Base-by-base conservation (phyloP, 2,888 invertebrate species). In the Amiota minor region DNA sequence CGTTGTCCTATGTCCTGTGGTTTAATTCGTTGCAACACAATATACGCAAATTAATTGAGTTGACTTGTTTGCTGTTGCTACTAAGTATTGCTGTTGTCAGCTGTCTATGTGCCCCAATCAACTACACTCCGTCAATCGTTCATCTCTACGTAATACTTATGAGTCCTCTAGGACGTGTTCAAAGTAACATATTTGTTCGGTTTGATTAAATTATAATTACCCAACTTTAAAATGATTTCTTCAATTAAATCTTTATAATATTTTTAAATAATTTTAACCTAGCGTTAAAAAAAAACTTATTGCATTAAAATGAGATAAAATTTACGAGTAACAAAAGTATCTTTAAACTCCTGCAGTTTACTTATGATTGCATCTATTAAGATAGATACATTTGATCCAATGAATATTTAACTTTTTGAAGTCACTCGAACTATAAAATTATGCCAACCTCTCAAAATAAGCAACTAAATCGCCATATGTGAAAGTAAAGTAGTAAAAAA, bases 161-260 rank as follows among this genome's bases (percentile, higher is more conserved):
- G 59, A 12, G 8, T 71, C 49, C 35, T 53, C 46, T 14, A 23
- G 71, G 69, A 53, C 45, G 73, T 23, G 50, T 68, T 12, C 23
- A 68, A 53, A 68, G 23, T 68, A 53, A 2, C 67, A 68, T 16
- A 53, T 35, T 35, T 35, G 35, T 8, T 35, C 6, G 35, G 35
- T 35, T 35, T 35, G 6, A 35, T 71, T 71, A 75, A 76, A 74
- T 76, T 80, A 75, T 79, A 76, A 81, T 77, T 81, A 77, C 76
- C 76, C 76, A 77, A 78, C 77, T 76, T 71, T 69, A 74, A 76
- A 76, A 75, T 76, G 76, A 72, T 72, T 81, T 82, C 80, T 78
- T 74, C 75, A 70, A 70, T 70, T 76, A 72, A 83, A 81, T 78
- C 77, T 75, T 80, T 78, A 81, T 81, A 83, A 83, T 73, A 70